Base-by-base conservation (phyloP, 2,797 vertebrate genomes). In the Hyperoplus lanceolatus region DNA sequence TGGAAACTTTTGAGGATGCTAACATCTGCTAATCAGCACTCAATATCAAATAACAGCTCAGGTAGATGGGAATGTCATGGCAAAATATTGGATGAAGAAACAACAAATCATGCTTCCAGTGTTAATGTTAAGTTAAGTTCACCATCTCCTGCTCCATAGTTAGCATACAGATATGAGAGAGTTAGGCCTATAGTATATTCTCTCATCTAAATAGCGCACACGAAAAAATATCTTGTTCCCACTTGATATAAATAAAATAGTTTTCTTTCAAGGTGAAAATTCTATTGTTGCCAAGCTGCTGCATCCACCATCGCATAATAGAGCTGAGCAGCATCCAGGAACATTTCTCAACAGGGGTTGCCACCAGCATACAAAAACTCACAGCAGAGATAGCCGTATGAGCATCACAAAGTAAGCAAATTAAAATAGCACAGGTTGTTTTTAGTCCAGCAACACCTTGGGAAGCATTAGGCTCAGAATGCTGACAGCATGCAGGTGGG, bases 401-500 rank as follows among this genome's bases (percentile, higher is more conserved):
- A 72, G 76, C 70, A 50, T 50, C 58, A 55, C 62, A 70, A 49
- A 79, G 46, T 59, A 51, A 81, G 73, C 59, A 66, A 74, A 80
- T 83, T 77, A 75, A 82, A 87, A 77, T 60, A 79, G 76, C 71
- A 75, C 60, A 56, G 75, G 77, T 70, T 84, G 74, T 80, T 88
- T 89, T 85, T 78, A 80, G 77, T 71, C 16, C 29, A 84, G 66
- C 73, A 71, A 65, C 81, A 83, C 74, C 82, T 71, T 60, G 75
- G 81, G 75, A 75, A 61, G 63, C 84, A 82, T 79, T 72, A 74
- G 62, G 50, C 59, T 72, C 51, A 53, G 48, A 75, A 70, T 75
- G 46, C 58, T 87, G 85, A 74, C 79, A 85, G 81, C 59, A 81
- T 80, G 80, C 85, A 87, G 83, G 73, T 77, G 77, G 65, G 81